These are phyloP conservation scores for Alethe diademata DNA, from an alignment of 2,113 vertebrate genomes.

Conservation along the genomic window DNA sequence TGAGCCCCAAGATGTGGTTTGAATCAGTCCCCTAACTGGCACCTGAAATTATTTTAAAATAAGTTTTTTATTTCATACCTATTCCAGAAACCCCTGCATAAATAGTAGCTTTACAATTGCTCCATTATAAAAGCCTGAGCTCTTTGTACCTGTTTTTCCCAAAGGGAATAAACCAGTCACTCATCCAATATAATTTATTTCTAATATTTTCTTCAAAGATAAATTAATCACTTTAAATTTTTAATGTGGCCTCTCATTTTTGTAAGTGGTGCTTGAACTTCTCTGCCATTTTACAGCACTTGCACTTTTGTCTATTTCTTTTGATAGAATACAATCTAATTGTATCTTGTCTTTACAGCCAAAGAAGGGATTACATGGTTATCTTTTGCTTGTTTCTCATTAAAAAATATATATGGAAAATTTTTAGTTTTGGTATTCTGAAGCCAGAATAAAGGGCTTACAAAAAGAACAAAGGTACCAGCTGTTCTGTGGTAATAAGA, in stretches of 20 bases:
- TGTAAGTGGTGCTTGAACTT: neutral
- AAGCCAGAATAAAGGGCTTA: neutral
- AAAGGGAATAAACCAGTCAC: neutral
- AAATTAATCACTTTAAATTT: slow-evolving; percentile 1
- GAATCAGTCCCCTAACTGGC: neutral
- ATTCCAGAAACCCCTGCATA: neutral
- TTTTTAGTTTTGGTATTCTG: neutral
- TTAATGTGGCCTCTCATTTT: neutral
- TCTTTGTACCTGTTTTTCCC: neutral
- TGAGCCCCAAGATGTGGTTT: neutral
- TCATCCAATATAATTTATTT: neutral
- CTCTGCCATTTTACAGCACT: neutral
- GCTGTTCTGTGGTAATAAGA: neutral
- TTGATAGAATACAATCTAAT: neutral
- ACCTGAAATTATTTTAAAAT: neutral
- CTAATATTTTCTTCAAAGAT: neutral
- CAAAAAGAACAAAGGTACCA: neutral
- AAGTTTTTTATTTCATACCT: neutral
- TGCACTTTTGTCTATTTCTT: neutral
- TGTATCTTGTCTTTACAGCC: neutral
- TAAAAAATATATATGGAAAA: neutral
- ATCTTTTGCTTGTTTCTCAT: neutral
- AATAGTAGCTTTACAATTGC: neutral
- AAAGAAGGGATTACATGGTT: neutral
- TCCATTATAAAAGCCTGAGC: neutral